Evolutionary conservation across 2,113 vertebrate species (phyloP).

Genomic region (Gopherus evgoodei): DNA sequence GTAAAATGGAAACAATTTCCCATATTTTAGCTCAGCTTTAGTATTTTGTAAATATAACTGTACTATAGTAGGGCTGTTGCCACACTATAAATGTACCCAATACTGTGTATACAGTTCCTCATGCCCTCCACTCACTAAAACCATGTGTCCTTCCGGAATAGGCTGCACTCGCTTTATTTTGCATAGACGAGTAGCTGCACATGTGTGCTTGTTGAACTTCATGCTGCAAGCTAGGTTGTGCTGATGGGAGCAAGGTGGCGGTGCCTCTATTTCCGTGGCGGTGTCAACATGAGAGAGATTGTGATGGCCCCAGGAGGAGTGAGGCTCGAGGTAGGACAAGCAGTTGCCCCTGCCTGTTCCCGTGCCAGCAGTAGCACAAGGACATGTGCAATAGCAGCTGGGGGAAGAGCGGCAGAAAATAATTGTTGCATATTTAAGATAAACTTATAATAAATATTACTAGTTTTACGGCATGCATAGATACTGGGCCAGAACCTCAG

Average conservation of each 20-base stretch:
- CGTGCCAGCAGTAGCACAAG: rapidly evolving
- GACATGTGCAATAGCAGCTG: rapidly evolving
- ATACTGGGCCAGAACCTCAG: rapidly evolving
- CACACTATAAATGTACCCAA: not conserved
- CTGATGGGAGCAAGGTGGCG: no score
- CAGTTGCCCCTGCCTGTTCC: rapidly evolving
- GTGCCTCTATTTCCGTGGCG: not conserved
- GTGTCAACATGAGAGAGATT: not conserved
- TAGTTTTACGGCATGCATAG: not conserved
- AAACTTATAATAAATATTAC: not conserved
- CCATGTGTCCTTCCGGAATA: not conserved
- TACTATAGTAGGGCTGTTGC: not conserved
- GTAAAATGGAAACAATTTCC: not conserved
- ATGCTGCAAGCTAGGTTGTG: not conserved
- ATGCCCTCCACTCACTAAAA: not conserved
- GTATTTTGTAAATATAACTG: not conserved
- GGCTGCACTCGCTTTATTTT: not conserved
- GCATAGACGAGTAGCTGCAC: not conserved
- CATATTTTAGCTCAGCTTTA: not conserved
- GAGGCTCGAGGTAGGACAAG: rapidly evolving
- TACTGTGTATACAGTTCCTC: not conserved
- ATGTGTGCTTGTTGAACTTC: not conserved
- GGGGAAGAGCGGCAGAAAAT: not conserved
- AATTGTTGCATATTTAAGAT: not conserved
- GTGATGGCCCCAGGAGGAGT: not conserved